phyloP scores from a whole-genome alignment of 2,888 invertebrate species.

The Hoplodrina blanda region DNA sequence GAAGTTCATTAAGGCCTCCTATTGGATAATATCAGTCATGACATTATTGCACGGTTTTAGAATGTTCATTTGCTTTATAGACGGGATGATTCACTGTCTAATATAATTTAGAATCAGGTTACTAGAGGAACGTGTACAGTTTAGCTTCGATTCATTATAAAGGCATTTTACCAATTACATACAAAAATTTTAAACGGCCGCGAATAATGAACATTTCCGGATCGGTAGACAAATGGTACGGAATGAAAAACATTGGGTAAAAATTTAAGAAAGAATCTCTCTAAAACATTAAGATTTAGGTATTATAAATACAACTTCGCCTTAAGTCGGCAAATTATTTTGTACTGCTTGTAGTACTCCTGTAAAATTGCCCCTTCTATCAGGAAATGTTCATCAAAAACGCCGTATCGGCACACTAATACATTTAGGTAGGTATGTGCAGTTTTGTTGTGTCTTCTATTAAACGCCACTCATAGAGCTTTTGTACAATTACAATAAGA shows the following conservation, averaged over 20 bases:
- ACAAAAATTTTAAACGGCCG: too few relatives aligned
- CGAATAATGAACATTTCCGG: too few relatives aligned
- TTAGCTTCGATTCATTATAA: background rate
- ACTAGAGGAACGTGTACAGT: background rate
- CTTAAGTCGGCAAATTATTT: conserved; percentile 13
- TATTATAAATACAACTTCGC: background rate
- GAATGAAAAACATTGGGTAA: too few relatives aligned
- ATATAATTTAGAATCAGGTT: too few relatives aligned
- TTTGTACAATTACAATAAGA: background rate
- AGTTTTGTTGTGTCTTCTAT: conserved; percentile 4
- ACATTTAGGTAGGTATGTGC: background rate
- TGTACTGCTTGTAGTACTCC: conserved; percentile 8
- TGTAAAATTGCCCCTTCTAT: background rate
- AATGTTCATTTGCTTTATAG: background rate
- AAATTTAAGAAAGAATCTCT: too few relatives aligned
- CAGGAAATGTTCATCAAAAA: background rate
- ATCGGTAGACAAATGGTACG: too few relatives aligned
- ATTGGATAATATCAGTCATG: conserved; percentile 25
- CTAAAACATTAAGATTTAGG: too few relatives aligned
- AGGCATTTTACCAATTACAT: background rate
- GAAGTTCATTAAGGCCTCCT: conserved; percentile 52
- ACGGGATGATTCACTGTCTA: background rate
- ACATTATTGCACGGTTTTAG: conserved; percentile 16
- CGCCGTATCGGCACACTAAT: background rate
- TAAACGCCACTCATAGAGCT: background rate